phyloP scores from a whole-genome alignment of 2,888 invertebrate species.

The Rhaphigaster nebulosa region DNA sequence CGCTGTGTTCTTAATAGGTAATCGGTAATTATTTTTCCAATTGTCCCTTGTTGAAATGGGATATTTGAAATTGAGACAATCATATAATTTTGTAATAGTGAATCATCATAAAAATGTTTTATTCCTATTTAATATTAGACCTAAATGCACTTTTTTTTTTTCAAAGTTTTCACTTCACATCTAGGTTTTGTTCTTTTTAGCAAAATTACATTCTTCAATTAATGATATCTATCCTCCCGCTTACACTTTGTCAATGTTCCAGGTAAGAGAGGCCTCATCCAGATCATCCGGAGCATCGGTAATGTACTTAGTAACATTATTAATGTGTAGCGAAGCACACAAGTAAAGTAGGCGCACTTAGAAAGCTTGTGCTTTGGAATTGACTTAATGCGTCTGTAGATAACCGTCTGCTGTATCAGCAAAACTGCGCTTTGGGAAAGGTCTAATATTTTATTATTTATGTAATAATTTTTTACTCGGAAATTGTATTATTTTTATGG shows the following conservation, averaged over 20 bases:
- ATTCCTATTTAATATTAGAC: too few species aligned
- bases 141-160: too few species aligned
- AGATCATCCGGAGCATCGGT: slow-evolving; percentile 44
- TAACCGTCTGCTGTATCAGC: neutral
- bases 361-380: neutral
- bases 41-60: too few species aligned
- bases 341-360: slow-evolving; percentile 21
- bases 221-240: neutral
- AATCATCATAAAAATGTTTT: too few species aligned
- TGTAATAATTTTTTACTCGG: too few species aligned
- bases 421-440: neutral
- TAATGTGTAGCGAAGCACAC: slow-evolving; percentile 19
- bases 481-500: too few species aligned
- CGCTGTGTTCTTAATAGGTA: too few species aligned
- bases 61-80: too few species aligned
- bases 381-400: neutral
- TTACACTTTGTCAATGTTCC: slow-evolving; percentile 6
- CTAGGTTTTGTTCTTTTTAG: neutral
- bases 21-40: too few species aligned
- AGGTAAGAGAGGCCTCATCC: slow-evolving; percentile 48
- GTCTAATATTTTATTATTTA: neutral
- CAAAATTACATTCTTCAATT: neutral
- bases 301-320: slow-evolving; percentile 25
- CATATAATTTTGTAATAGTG: too few species aligned
- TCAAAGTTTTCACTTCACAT: neutral